Percentiles rank a stretch among this genome's conserved stretches.
phyloP scores from a whole-genome alignment of 2,797 vertebrate species.

The Pantherophis alleghaniensis region DNA sequence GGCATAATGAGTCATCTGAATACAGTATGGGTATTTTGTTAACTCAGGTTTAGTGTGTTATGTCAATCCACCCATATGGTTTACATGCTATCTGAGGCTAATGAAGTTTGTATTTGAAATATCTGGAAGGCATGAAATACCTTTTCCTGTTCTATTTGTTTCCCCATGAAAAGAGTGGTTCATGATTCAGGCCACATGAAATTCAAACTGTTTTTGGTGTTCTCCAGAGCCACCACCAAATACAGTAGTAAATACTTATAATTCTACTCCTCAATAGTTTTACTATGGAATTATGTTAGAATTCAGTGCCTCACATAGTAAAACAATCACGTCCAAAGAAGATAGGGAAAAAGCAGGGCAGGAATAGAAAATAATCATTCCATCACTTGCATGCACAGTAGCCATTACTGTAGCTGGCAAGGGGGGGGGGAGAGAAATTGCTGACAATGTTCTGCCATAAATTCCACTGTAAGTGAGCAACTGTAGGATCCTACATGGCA shows the following conservation, averaged over 20 bases:
- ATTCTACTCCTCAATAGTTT: background rate
- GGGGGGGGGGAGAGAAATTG: background rate
- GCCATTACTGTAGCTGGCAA: background rate
- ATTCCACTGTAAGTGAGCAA: background rate
- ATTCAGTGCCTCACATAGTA: background rate
- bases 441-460: background rate
- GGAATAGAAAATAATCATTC: background rate
- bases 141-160: background rate
- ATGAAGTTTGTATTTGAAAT: background rate
- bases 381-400: background rate
- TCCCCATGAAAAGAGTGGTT: background rate
- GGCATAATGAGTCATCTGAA: background rate
- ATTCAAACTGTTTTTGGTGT: background rate
- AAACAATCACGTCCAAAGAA: background rate
- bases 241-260: background rate
- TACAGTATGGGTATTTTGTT: background rate
- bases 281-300: background rate
- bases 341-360: background rate
- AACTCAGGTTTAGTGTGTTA: background rate
- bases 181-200: background rate
- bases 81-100: background rate
- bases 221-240: background rate
- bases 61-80: background rate
- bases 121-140: background rate
- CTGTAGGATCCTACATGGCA: background rate